Evolutionary conservation across 2,888 invertebrate genomes (phyloP).

Genomic region (Cephus rjabovi): DNA sequence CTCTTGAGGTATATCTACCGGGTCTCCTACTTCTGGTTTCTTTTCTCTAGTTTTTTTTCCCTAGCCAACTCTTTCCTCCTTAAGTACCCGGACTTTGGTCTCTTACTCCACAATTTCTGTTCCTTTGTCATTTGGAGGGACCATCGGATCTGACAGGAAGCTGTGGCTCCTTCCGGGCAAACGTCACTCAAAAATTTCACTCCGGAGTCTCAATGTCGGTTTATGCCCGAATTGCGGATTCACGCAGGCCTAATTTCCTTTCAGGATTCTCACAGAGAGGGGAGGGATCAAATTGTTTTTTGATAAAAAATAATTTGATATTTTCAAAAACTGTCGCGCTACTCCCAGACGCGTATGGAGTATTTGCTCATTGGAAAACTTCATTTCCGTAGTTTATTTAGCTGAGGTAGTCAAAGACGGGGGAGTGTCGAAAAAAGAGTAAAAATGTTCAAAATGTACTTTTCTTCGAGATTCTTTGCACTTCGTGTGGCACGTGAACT

Average conservation of each 20-base stretch:
- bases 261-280: background rate
- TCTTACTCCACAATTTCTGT: background rate
- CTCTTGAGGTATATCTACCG: background rate
- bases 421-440: background rate
- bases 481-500: background rate
- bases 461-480: background rate
- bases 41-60: background rate
- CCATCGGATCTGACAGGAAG: background rate
- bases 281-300: slow-evolving; percentile 30
- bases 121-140: background rate
- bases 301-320: background rate
- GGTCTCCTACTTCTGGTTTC: background rate
- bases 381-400: background rate
- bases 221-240: slow-evolving; percentile 55
- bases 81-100: background rate
- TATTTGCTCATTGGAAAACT: background rate
- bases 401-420: background rate
- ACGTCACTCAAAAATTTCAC: slow-evolving; percentile 49
- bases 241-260: slow-evolving; percentile 49
- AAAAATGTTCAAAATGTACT: background rate
- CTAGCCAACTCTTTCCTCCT: background rate
- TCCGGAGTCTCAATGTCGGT: slow-evolving; percentile 27
- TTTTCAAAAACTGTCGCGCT: background rate
- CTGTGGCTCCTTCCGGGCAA: slow-evolving; percentile 43
- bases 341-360: background rate